These are phyloP conservation scores for Dunckerocampus dactyliophorus DNA, from an alignment of 2,113 vertebrate genomes.

Conservation along the genomic window DNA sequence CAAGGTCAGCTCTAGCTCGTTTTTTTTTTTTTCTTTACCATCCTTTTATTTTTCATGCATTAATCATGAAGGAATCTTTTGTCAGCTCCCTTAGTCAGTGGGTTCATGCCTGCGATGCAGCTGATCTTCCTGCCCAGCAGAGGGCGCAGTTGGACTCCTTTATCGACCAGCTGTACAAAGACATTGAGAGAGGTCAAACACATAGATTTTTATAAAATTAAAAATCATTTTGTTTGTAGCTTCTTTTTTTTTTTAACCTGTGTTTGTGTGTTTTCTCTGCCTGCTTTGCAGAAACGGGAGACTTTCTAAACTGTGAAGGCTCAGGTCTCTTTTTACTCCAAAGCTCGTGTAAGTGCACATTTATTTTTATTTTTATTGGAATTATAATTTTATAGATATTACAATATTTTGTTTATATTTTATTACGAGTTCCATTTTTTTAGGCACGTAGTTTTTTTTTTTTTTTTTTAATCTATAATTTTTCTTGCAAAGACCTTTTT, in stretches of 20 bases:
- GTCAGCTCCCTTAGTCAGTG: constrained; percentile 92
- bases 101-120: constrained; percentile 91
- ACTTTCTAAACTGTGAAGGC: constrained; percentile 98
- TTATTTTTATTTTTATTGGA: neutral
- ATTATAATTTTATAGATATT: no score
- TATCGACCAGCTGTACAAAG: constrained; percentile 97
- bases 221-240: constrained; percentile 25
- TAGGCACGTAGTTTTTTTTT: neutral
- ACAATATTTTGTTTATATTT: no score
- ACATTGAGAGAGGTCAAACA: constrained; percentile 90
- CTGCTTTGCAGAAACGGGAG: constrained; percentile 83
- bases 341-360: constrained; percentile 88
- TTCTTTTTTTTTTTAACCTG: neutral
- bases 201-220: constrained; percentile 26
- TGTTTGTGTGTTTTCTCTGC: constrained; percentile 6
- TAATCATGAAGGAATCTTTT: neutral
- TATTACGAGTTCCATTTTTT: neutral
- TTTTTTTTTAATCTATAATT: neutral
- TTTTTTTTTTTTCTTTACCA: neutral
- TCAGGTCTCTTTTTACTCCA: constrained; percentile 96
- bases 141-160: constrained; percentile 90
- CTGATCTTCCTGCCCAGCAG: constrained; percentile 83
- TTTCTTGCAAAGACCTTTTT: no score
- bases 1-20: constrained; percentile 84
- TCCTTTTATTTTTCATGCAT: neutral